Evolutionary conservation across 1,140 invertebrate genomes (phyloP), one percentile per base, ranked within the genome.

Genomic region (Drosophila insularis): DNA sequence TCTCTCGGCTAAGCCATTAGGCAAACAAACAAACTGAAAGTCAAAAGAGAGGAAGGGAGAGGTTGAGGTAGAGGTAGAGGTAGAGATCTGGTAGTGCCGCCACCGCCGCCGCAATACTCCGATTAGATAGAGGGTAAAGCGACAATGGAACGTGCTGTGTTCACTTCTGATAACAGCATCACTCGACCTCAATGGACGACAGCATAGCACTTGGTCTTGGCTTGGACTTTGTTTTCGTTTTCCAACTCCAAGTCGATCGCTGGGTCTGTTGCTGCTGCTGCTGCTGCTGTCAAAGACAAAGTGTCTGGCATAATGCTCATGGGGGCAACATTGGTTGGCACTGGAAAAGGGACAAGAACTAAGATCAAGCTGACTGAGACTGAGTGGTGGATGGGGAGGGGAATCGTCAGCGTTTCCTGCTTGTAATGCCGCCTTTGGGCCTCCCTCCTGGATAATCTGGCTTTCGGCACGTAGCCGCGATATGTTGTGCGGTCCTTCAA

Each of bases 91-190:
- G 72, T 13, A 37, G 11, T 13, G 35, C 35, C 72, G 59, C 35
- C 50, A 21, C 56, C 11, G 69, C 56, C 39, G 74, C 72, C 67
- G 61, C 73, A 75, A 74, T 74, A 81, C 27, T 27, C 21, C 56
- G 81, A 85, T 85, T 85, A 87, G 82, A 81, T 86, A 75, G 79
- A 73, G 56, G 71, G 8, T 68, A 54, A 68, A 73, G 73, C 81
- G 76, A 86, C 81, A 86, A 86, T 87, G 81, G 82, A 87, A 86
- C 82, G 82, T 86, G 81, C 82, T 86, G 62, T 81, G 82, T 87
- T 76, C 54, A 68, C 56, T 64, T 66, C 81, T 86, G 81, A 86
- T 86, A 86, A 86, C 70, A 87, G 81, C 53, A 53, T 63, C 50
- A 70, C 50, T 35, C 32, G 32, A 35, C 32, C 32, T 35, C 23